Evolutionary conservation across 2,113 vertebrate genomes (phyloP), one percentile per base, ranked within the genome.

Genomic region (Melanocharis versteri): DNA sequence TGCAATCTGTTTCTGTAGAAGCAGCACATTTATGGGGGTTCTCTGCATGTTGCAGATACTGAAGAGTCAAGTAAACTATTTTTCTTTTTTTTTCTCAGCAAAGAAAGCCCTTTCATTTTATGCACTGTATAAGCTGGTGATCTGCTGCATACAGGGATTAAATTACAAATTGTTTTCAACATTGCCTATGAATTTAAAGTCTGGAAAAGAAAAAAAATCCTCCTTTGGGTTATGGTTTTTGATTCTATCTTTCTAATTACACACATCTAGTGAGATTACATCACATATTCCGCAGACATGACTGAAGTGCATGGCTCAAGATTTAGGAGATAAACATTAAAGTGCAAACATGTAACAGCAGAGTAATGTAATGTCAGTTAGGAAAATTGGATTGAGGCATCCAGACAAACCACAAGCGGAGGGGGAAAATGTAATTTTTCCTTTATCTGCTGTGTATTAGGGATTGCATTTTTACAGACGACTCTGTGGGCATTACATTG

Each of bases 251-350:
- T 96, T 94, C 90, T 96, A 93, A 96, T 97, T 93, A 76, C 61
- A 96, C 83, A 78, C 81, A 95, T 95, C 86, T 96, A 95, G 64
- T 84, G 93, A 96, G 95, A 95, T 97, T 97, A 93, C 95, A 96
- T 98, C 97, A 97, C 75, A 18, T 97, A 69, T 97, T 97, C 97
- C 84, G 1, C 95, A 96, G 94, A 93, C 96, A 72, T 94, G 96
- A 97, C 94, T 93, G 75, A 93, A 97, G 92, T 11, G 12, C 60
- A 71, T 44, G 94, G 95, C 91, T 75, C 90, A 95, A 94, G 94
- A 95, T 97, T 96, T 94, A 73, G 33, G 92, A 91, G 93, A 94
- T 95, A 97, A 98, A 97, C 94, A 96, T 35, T 61, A 64, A 93
- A 95, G 89, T 86, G 51, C 73, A 94, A 93, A 77, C 27, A 30